Base-by-base conservation (phyloP, 2,888 invertebrate species). In the Helicoverpa assulta region DNA sequence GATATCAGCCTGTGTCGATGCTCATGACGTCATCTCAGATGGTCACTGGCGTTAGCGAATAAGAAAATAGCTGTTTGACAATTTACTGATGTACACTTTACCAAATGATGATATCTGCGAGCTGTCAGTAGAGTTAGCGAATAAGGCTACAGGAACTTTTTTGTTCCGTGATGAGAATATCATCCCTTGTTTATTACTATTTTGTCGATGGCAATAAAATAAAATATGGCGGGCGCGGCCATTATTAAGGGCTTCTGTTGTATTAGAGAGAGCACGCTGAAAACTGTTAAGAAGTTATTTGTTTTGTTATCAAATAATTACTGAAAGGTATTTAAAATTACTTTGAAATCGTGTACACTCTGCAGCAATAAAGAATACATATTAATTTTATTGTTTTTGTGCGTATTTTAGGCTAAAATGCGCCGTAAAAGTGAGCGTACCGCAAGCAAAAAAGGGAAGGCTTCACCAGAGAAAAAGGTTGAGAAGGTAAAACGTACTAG, bases 341-440 rank as follows among this genome's bases (percentile, higher is more conserved):
- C 29, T 56, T 43, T 37, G 3, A 52, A 51, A 19, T 67, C 59
- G 18, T 56, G 19, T 47, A 19, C 57, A 0, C n/a, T 21, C n/a
- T 12, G 21, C 10, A 53, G 8, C n/a, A 29, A 12, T 18, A 40
- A 8, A 26, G 0, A 26, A 19, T 55, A 62, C 29, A 52, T 10
- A 8, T 12, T 53, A 61, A 53, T 54, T 47, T 53, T 55, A 18
- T 37, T 57, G 53, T 21, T 71, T 60, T 47, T 68, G 64, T 70
- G 47, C 43, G 71, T 70, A 70, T 87, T 89, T 75, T 74, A 90
- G 88, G 76, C 76, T 79, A 88, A 67, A 81, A 98, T 98, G 98
- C 97, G 98, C 90, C 97, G 98, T 83, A 97, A 97, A 94, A 98
- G 97, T 91, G 97, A 98, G 96, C 94, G 97, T 96, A 90, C 96